These are phyloP conservation scores for Porites evermanni DNA, from an alignment of 92 coral and sea anemone genomes.

Conservation along the genomic window DNA sequence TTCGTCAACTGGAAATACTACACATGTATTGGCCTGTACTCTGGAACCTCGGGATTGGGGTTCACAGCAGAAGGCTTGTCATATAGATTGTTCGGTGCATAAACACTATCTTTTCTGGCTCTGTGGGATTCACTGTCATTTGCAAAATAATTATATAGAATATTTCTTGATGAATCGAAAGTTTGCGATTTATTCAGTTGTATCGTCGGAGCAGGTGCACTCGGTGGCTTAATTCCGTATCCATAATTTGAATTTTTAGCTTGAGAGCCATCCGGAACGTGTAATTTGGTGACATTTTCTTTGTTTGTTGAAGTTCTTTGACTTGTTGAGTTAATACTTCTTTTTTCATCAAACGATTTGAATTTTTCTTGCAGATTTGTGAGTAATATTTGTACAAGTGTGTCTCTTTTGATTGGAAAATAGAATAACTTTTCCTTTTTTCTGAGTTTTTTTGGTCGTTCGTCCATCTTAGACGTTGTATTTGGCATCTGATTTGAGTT, in stretches of 20 bases:
- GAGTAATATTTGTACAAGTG: constrained; percentile 66
- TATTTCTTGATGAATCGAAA: not conserved
- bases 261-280: not conserved
- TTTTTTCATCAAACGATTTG: constrained; percentile 21
- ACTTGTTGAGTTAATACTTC: constrained; percentile 10
- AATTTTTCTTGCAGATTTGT: constrained; percentile 27
- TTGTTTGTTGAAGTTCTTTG: not conserved
- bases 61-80: not conserved
- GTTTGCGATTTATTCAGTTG: constrained; percentile 3
- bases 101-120: not conserved
- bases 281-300: not conserved
- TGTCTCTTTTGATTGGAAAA: constrained; percentile 80
- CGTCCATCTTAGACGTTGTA: not conserved
- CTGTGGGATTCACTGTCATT: not conserved
- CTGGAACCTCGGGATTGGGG: not conserved
- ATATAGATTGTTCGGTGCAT: not conserved
- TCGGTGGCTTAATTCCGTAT: not conserved
- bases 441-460: not conserved
- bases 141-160: not conserved
- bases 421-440: constrained; percentile 69
- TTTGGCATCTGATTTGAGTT: not conserved
- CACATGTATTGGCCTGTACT: not conserved
- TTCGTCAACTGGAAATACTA: no score
- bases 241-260: not conserved
- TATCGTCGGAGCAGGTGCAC: not conserved